Evolutionary conservation across 2,888 invertebrate species (phyloP), one percentile per base, ranked within the genome.

Genomic region (Blomia tropicalis): DNA sequence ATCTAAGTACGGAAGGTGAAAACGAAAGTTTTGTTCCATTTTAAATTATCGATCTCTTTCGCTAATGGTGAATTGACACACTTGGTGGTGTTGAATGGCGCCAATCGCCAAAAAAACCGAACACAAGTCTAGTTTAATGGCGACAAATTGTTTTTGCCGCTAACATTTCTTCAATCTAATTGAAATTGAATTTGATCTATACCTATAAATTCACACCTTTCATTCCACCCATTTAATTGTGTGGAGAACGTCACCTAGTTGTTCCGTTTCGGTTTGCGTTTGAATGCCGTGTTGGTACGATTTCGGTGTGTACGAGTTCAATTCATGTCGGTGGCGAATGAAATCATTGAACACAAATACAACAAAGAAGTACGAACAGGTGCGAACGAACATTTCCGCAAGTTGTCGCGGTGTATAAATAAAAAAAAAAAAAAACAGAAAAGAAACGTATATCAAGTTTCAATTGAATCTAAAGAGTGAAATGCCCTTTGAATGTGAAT

Each of bases 321-420:
- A 27, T 47, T 22, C 22, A 19, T 19, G 11, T 14, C 41, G 41
- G 41, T n/a, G 41, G 41, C 41, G 41, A n/a, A n/a, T n/a, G 41
- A 41, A 41, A 41, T 41, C 41, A 41, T 17, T 41, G 41, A 41
- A 41, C 14, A 41, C 41, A 41, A 41, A n/a, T 17, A 41, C 41
- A 41, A 14, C 41, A n/a, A 41, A n/a, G n/a, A n/a, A 17, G 41
- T 41, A 41, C 41, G n/a, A 41, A 17, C 41, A 41, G n/a, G 41
- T 41, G 51, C 22, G 51, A 11, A 14, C 51, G 51, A 47, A 47
- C 51, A 47, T 47, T 47, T 47, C 51, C 51, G 51, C 51, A 47
- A 47, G 51, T 27, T 47, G 36, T 36, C 17, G 36, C 17, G 7
- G 36, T 36, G 36, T 17, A 7, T n/a, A n/a, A n/a, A n/a, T n/a